Evolutionary conservation across 1,140 invertebrate genomes (phyloP).

Genomic region (Drosophila bocqueti): DNA sequence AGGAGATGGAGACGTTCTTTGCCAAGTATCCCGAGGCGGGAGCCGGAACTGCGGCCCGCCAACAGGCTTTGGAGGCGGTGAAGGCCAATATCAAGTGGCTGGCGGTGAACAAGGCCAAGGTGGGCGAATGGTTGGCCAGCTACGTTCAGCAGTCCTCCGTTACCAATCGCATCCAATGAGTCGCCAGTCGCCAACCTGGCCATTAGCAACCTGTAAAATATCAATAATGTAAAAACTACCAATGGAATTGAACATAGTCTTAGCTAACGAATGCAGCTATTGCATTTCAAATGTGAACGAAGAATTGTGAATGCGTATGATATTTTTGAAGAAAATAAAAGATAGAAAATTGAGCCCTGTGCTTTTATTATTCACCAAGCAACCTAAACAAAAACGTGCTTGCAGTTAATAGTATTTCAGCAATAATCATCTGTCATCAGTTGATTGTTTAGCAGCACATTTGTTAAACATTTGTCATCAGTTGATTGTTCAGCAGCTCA

Average conservation of each 20-base stretch:
- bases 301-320: constrained; percentile 73
- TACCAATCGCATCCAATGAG: constrained; percentile 64
- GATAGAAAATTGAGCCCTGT: background rate
- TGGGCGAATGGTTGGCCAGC: constrained; percentile 87
- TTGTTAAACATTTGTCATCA: background rate
- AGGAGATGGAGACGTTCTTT: constrained; percentile 94
- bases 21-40: constrained; percentile 93
- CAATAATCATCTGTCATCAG: background rate
- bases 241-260: constrained; percentile 72
- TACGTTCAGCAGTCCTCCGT: constrained; percentile 40
- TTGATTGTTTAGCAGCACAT: background rate
- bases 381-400: background rate
- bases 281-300: constrained; percentile 71
- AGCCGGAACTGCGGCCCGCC: constrained; percentile 90
- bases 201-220: constrained; percentile 57
- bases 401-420: background rate
- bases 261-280: constrained; percentile 55
- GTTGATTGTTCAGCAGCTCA: background rate
- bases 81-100: constrained; percentile 93
- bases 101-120: constrained; percentile 85
- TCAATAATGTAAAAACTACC: constrained; percentile 63
- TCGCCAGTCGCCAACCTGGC: background rate
- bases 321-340: constrained; percentile 64
- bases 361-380: background rate
- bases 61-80: constrained; percentile 91